phyloP scores from a whole-genome alignment of 2,888 invertebrate species.

The Athetis lepigone region DNA sequence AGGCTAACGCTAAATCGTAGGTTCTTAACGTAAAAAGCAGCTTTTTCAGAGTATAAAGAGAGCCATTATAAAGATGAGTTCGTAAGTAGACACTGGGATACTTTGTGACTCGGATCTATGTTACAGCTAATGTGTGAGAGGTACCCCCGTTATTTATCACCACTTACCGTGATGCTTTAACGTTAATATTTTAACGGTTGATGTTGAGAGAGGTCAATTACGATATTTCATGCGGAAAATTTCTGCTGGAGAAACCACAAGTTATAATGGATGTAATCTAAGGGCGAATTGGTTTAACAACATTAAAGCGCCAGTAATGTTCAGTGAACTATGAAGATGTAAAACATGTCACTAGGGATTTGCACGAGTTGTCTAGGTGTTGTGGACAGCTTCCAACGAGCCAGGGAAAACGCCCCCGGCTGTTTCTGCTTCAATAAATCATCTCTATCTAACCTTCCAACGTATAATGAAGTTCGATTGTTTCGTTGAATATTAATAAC shows the following conservation, averaged over 20 bases:
- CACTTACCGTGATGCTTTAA: slow-evolving; percentile 40
- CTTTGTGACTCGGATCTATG: slow-evolving; percentile 45
- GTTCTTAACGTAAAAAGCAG: slow-evolving; percentile 49
- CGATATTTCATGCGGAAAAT: slow-evolving; percentile 33
- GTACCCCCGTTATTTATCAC: slow-evolving; percentile 43
- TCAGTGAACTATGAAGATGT: slow-evolving; percentile 64
- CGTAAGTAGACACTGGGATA: slow-evolving; percentile 54
- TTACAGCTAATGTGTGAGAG: slow-evolving; percentile 47
- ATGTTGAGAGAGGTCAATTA: slow-evolving; percentile 38
- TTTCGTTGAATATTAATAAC: slow-evolving; percentile 59
- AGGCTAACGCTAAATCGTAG: slow-evolving; percentile 62
- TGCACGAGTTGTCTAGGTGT: slow-evolving; percentile 68
- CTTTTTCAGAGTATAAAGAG: slow-evolving; percentile 52
- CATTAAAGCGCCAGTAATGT: slow-evolving; percentile 64
- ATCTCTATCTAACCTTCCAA: slow-evolving; percentile 41
- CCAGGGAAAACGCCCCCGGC: slow-evolving; percentile 44
- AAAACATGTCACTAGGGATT: slow-evolving; percentile 70
- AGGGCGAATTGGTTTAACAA: slow-evolving; percentile 63
- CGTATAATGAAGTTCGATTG: slow-evolving; percentile 59
- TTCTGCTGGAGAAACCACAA: slow-evolving; percentile 50
- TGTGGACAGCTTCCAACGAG: slow-evolving; percentile 44
- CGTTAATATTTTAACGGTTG: slow-evolving; percentile 40
- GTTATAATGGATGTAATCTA: slow-evolving; percentile 61
- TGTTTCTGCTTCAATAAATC: slow-evolving; percentile 62
- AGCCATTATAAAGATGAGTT: slow-evolving; percentile 57